phyloP scores from a whole-genome alignment of 1,140 invertebrate species.

The Sycophila sp. region DNA sequence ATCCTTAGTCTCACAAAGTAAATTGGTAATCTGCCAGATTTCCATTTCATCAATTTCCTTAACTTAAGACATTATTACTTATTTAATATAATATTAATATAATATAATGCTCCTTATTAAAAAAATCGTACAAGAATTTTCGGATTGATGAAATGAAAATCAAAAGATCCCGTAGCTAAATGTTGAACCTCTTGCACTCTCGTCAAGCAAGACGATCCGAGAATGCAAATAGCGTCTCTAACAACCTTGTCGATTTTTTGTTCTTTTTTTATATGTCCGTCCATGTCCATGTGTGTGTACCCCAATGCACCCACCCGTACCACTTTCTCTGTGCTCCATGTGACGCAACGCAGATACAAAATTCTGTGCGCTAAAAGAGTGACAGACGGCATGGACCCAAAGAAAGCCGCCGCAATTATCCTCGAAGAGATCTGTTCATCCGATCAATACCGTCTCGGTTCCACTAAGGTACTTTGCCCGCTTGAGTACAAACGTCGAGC shows the following conservation, averaged over 20 bases:
- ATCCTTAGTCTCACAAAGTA: too few species aligned
- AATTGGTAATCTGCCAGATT: too few species aligned
- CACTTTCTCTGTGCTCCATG: conserved; percentile 33
- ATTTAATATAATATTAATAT: too few species aligned
- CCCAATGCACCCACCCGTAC: conserved; percentile 20
- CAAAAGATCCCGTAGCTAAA: background rate
- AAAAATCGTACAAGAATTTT: too few species aligned
- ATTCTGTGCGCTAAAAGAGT: conserved; percentile 86
- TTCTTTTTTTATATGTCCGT: conserved; percentile 51
- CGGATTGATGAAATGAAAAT: too few species aligned
- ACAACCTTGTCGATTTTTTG: conserved; percentile 44
- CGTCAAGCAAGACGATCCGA: conserved; percentile 37
- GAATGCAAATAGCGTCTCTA: conserved; percentile 43
- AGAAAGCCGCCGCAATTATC: conserved; percentile 90
- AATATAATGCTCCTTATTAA: too few species aligned
- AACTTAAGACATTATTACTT: too few species aligned
- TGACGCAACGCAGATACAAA: conserved; percentile 82
- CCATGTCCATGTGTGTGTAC: conserved; percentile 27
- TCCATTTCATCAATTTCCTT: too few species aligned
- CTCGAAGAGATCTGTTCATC: conserved; percentile 86
- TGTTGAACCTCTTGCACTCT: conserved; percentile 11
- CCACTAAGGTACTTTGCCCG: conserved; percentile 86
- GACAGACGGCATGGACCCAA: conserved; percentile 78
- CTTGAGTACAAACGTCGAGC: background rate
- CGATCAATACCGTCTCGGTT: conserved; percentile 94